Conservation (phyloP, 2,113 vertebrate species). For the Poecile atricapillus region DNA sequence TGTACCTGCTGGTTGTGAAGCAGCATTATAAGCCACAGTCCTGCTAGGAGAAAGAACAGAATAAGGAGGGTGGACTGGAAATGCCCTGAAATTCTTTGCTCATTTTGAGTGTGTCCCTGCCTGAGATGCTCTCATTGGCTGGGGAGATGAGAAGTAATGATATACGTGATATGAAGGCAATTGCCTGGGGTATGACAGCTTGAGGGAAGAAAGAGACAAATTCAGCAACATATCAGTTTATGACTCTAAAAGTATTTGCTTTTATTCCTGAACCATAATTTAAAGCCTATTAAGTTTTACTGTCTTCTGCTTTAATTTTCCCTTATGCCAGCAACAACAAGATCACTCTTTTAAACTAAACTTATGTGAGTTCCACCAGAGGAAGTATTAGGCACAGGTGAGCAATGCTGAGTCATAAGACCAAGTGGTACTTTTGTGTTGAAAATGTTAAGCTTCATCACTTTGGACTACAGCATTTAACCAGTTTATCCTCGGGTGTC, state of each 20-base stretch:
- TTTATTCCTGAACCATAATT: constrained; percentile 27
- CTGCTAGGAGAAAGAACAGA: background rate
- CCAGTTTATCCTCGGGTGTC: background rate
- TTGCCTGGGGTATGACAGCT: constrained; percentile 6
- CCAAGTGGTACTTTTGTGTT: background rate
- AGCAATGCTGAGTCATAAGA: background rate
- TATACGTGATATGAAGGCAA: background rate
- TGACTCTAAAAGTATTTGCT: constrained; percentile 22
- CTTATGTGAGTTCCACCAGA: background rate
- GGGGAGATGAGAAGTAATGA: background rate
- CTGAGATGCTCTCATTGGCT: background rate
- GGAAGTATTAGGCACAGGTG: background rate
- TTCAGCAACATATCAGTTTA: constrained; percentile 6
- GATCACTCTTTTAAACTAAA: background rate
- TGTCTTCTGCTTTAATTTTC: background rate
- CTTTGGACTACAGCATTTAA: background rate
- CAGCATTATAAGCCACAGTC: background rate
- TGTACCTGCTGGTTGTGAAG: background rate
- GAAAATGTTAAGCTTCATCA: background rate
- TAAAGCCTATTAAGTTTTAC: background rate
- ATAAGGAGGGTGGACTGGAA: background rate
- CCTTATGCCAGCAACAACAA: background rate
- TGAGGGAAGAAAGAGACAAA: constrained; percentile 21
- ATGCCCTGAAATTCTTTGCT: background rate
- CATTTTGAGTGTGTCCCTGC: background rate